Conservation (phyloP, 2,888 invertebrate genomes). For the Labia minor region DNA sequence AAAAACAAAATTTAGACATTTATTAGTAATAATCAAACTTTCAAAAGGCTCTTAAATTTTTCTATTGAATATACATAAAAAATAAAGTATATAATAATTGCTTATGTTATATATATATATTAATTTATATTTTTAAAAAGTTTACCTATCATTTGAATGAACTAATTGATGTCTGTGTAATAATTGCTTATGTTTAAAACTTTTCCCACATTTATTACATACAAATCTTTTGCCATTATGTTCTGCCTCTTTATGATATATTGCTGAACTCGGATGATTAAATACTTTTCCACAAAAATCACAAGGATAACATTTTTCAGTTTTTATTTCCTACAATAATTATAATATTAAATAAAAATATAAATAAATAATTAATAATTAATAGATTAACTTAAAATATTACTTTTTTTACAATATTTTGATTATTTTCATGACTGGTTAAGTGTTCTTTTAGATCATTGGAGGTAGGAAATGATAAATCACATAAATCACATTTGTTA, state of each 20-base stretch:
- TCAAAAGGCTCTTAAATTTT: no score
- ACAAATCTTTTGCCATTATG: conserved; percentile 57
- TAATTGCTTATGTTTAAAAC: conserved; percentile 62
- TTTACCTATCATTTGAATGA: conserved; percentile 56
- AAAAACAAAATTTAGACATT: no score
- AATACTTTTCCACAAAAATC: conserved; percentile 57
- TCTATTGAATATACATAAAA: conserved; percentile 15
- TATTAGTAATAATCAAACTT: no score
- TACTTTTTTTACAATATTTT: not conserved
- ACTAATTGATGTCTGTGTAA: conserved; percentile 67
- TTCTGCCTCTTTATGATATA: conserved; percentile 62
- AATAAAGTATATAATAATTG: not conserved
- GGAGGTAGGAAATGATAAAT: conserved; percentile 48
- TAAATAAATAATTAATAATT: conserved; percentile 8
- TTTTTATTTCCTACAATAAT: not conserved
- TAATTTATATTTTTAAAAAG: conserved; percentile 21
- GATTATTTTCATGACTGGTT: conserved; percentile 35
- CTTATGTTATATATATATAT: conserved; percentile 23
- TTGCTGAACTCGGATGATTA: conserved; percentile 60
- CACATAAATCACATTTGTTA: conserved; percentile 48
- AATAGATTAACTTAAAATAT: conserved; percentile 20
- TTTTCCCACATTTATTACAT: conserved; percentile 63
- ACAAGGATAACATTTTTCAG: conserved; percentile 42
- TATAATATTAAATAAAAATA: not conserved
- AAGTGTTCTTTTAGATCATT: conserved; percentile 49